Evolutionary conservation across 2,113 vertebrate species (phyloP).

Genomic region (Alosa alosa): DNA sequence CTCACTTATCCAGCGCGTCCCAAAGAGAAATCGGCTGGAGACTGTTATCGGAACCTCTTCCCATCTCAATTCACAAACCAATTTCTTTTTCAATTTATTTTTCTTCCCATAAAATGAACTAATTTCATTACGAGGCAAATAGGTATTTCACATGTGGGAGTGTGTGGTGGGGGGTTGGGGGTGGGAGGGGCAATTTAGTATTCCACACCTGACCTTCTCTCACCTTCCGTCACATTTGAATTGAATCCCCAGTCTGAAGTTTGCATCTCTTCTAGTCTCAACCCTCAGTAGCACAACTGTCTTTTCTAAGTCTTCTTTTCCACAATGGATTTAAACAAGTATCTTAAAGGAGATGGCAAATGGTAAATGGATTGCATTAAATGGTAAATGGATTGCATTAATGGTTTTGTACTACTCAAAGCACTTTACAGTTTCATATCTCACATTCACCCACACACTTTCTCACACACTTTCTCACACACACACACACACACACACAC

Average conservation of each 20-base stretch:
- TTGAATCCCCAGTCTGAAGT: background rate
- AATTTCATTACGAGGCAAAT: background rate
- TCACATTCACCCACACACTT: background rate
- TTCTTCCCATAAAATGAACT: background rate
- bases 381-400: background rate
- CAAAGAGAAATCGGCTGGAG: background rate
- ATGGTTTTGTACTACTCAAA: background rate
- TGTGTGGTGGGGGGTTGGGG: no score
- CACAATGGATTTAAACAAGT: background rate
- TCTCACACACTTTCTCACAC: background rate
- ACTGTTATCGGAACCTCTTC: background rate
- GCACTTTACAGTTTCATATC: no score
- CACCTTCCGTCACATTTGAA: background rate
- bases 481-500: background rate
- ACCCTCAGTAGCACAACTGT: background rate
- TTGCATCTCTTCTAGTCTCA: background rate
- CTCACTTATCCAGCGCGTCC: background rate
- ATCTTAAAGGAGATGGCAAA: background rate
- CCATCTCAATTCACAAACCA: background rate
- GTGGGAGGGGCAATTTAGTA: background rate
- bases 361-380: background rate
- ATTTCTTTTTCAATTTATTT: background rate
- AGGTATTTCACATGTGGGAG: background rate
- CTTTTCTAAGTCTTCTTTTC: background rate
- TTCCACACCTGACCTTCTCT: background rate